Base-by-base conservation (phyloP, 2,113 vertebrate genomes). In the Marcusenius ussheri region DNA sequence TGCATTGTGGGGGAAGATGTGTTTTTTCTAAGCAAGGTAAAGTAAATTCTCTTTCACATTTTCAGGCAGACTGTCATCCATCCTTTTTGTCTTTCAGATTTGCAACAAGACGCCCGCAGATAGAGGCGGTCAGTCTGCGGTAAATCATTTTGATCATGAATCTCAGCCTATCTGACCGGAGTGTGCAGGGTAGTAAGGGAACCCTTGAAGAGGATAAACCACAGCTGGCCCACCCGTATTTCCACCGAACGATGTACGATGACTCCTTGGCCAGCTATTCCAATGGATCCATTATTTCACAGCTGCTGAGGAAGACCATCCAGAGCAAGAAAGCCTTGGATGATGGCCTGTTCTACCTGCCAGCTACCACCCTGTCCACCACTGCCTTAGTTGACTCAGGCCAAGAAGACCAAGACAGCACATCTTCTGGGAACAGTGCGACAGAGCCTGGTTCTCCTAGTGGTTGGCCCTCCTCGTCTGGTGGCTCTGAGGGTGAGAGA, bases 271-370 rank as follows among this genome's bases (percentile, higher is more conserved):
- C 96, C 45, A 91, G 95, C 0, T 96, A 96, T 90, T 91, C 95
- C 90, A 96, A 42, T 0, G 88, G 92, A 3, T 95, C 96, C 83
- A 95, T 97, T 89, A 96, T 96, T 85, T 95, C 97, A 7, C 95
- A 96, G 31, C 95, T 97, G 77, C 95, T 97, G 88, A 95, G 94
- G 51, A 96, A 96, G 93, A 92, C 93, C 0, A 90, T 92, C 84
- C 95, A 96, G 90, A 93, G 17, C 92, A 96, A 95, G 89, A 95
- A 93, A 86, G 91, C 89, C 13, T 92, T 96, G 87, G 96, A 97
- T 80, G 94, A 95, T 74, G 94, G 89, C 86, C 49, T 94, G 13
- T 93, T 95, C 89, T 96, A 96, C 92, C 92, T 96, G 88, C 91
- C 94, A 9, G 8, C 90, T 47, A 53, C 90, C 84, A 83, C 92